Evolutionary conservation across 2,888 invertebrate genomes (phyloP), one percentile per base, ranked within the genome.

Genomic region (Nasonovia ribisnigri): DNA sequence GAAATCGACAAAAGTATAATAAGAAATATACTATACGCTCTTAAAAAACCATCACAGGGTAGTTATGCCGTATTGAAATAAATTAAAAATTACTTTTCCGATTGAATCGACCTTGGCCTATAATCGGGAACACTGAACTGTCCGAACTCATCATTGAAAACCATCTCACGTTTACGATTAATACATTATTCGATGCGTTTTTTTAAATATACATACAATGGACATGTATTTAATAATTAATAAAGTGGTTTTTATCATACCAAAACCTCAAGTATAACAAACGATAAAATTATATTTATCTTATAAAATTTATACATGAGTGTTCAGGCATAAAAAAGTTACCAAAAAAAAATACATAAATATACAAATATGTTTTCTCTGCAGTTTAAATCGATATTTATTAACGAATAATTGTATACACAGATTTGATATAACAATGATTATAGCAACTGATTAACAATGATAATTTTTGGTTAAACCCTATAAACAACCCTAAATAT

Each of bases 91-190:
- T 60, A 60, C 16, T 92, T 87, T 60, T 86, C 36, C 24, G 26
- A 92, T 86, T 36, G 86, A 87, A 36, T 36, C 60, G 92, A 60
- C 86, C 60, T 92, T 92, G 86, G 92, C 92, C 86, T 46, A 60
- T 87, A 92, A 86, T 36, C n/a, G 60, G 10, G 46, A 92, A 92
- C 92, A 36, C 86, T 43, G 43, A 91, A 91, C 20, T 91, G 43
- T 16, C 60, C 46, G 11, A 67, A 90, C n/a, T 87, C 86, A 87
- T 87, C 86, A 86, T 92, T 24, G 86, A 46, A 60, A 92, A 91
- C 84, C 46, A 46, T 24, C 46, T 67, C 16, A 46, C 57, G 43
- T 46, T 57, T 54, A n/a, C 24, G 36, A 20, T 77, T 77, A 36
- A 36, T 77, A 77, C 36, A 77, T 36, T 77, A 36, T 20, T 77